Conservation (phyloP, 2,888 invertebrate genomes). For the Seira musarum region DNA sequence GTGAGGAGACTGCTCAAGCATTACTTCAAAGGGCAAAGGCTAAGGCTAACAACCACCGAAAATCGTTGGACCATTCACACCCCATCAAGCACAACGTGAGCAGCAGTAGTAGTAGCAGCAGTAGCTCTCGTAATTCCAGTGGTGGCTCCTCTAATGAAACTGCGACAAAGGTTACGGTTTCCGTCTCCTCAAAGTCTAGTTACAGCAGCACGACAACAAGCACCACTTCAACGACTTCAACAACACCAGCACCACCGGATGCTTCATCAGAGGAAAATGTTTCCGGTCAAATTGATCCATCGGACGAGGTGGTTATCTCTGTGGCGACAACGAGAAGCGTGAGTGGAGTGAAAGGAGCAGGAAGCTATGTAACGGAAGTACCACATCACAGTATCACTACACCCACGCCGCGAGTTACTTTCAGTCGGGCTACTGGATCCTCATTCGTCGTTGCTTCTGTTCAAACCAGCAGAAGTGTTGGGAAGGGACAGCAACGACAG, state of each 20-base stretch:
- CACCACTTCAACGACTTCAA: slow-evolving; percentile 52
- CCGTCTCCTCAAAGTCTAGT: slow-evolving; percentile 66
- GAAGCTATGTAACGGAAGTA: slow-evolving; percentile 33
- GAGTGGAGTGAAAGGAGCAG: slow-evolving; percentile 32
- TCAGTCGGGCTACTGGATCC: slow-evolving; percentile 67
- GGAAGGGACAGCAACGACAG: slow-evolving; percentile 20
- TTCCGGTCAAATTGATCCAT: slow-evolving; percentile 45
- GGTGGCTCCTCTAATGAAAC: slow-evolving; percentile 13
- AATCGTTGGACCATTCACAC: slow-evolving; percentile 29
- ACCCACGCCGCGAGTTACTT: slow-evolving; percentile 70
- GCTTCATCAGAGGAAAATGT: slow-evolving; percentile 47
- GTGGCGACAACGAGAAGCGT: slow-evolving; percentile 67
- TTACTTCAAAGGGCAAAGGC: slow-evolving; percentile 54
- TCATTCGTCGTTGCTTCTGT: slow-evolving; percentile 86
- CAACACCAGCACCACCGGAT: slow-evolving; percentile 45
- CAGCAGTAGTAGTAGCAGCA: slow-evolving; percentile 24
- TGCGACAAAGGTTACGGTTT: slow-evolving; percentile 67
- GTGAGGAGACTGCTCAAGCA: slow-evolving; percentile 61
- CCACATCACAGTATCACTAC: slow-evolving; percentile 24
- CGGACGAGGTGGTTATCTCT: slow-evolving; percentile 64
- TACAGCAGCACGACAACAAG: slow-evolving; percentile 57
- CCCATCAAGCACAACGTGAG: slow-evolving; percentile 5
- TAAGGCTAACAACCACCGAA: slow-evolving; percentile 21
- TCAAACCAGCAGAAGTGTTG: slow-evolving; percentile 87
- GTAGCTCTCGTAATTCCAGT: slow-evolving; percentile 6